Conservation (phyloP, 92 coral and sea anemone species). For the Anthopleura xanthogrammica region DNA sequence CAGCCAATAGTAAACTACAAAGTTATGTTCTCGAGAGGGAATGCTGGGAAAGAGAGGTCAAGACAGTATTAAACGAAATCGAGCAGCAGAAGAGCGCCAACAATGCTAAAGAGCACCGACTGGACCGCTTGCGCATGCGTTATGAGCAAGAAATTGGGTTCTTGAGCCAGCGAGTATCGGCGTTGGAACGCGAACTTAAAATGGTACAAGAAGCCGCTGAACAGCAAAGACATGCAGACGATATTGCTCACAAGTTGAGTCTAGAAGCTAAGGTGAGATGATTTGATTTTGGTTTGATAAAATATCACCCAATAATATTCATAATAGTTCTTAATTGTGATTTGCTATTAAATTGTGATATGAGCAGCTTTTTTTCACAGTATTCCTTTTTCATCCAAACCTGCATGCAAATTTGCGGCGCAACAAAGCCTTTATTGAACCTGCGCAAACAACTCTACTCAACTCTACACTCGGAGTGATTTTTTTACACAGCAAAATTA, state of each 20-base stretch:
- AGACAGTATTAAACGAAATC: conserved; percentile 70
- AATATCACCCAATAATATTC: too few relatives aligned
- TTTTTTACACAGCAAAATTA: too few relatives aligned
- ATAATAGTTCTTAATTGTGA: too few relatives aligned
- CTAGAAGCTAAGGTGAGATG: conserved; percentile 61
- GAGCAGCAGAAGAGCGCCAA: conserved; percentile 78
- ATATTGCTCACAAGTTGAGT: conserved; percentile 63
- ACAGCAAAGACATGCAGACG: conserved; percentile 88
- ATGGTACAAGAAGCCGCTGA: conserved; percentile 71
- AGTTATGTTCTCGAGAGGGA: conserved; percentile 85
- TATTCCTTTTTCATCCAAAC: too few relatives aligned
- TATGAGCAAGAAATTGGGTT: conserved; percentile 80
- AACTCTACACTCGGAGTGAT: too few relatives aligned
- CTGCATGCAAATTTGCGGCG: too few relatives aligned
- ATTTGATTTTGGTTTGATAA: background rate
- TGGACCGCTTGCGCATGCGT: conserved; percentile 75
- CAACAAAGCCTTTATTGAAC: too few relatives aligned
- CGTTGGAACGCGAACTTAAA: conserved; percentile 69
- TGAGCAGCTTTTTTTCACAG: too few relatives aligned
- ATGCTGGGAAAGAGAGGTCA: conserved; percentile 88
- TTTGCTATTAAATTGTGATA: too few relatives aligned
- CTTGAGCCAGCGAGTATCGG: conserved; percentile 67
- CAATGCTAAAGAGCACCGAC: conserved; percentile 68
- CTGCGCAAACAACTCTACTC: too few relatives aligned
- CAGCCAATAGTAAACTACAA: conserved; percentile 84